These are phyloP conservation scores for Muraenolepis orangiensis DNA, from an alignment of 2,797 vertebrate genomes.

Conservation along the genomic window DNA sequence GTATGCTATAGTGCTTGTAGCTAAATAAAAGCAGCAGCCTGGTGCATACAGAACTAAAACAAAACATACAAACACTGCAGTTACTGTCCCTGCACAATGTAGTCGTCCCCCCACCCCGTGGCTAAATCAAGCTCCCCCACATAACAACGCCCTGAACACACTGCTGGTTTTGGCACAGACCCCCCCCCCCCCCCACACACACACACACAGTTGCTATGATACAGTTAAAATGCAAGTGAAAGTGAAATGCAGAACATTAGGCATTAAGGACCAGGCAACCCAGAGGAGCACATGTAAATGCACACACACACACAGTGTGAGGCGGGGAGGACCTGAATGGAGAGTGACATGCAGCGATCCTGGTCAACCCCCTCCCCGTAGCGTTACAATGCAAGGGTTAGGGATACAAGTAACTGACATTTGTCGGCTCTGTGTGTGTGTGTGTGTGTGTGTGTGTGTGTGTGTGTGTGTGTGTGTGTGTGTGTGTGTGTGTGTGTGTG, in stretches of 20 bases:
- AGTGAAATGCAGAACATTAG: too few relatives aligned
- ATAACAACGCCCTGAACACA: background rate
- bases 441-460: background rate
- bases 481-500: background rate
- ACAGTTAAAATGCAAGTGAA: too few relatives aligned
- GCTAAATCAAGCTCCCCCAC: too few relatives aligned
- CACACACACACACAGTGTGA: too few relatives aligned
- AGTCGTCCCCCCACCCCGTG: too few relatives aligned
- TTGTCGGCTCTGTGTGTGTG: constrained; percentile 10
- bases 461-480: background rate
- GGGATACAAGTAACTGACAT: constrained; percentile 46
- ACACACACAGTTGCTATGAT: too few relatives aligned
- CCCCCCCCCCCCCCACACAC: too few relatives aligned
- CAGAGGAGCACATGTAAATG: too few relatives aligned
- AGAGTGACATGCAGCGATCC: constrained; percentile 1
- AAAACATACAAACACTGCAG: background rate
- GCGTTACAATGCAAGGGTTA: constrained; percentile 22
- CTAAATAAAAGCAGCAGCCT: background rate
- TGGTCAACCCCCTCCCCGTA: background rate
- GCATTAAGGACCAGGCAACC: too few relatives aligned
- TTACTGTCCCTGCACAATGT: too few relatives aligned
- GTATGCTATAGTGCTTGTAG: background rate
- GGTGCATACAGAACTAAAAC: background rate
- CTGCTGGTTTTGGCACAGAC: constrained; percentile 6
- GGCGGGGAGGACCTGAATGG: background rate